phyloP scores from a whole-genome alignment of 2,888 invertebrate genomes.

The Stenodema calcarata region DNA sequence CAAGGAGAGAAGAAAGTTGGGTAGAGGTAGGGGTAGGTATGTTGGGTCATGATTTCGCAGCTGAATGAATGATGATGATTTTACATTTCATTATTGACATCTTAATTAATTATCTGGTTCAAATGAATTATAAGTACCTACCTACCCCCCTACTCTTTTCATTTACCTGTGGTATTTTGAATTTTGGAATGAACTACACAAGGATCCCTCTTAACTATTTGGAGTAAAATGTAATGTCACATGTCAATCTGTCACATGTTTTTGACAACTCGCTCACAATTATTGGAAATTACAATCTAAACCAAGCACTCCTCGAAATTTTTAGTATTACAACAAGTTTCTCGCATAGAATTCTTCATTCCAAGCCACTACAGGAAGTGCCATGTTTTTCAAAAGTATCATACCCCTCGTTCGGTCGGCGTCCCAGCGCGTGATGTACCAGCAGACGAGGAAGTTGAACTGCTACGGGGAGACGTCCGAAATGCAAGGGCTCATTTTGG shows the following conservation, averaged over 20 bases:
- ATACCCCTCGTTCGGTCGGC: not conserved
- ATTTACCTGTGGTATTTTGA: too few species aligned
- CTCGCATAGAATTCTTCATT: not conserved
- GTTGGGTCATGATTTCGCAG: too few species aligned
- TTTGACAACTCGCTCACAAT: not conserved
- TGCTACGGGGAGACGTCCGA: constrained; percentile 50
- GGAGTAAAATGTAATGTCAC: not conserved
- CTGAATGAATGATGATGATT: too few species aligned
- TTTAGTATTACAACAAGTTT: not conserved
- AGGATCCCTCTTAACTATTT: not conserved
- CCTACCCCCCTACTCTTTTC: too few species aligned
- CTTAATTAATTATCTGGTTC: too few species aligned
- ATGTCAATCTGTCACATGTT: not conserved
- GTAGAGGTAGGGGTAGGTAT: too few species aligned
- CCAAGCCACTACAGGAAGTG: not conserved
- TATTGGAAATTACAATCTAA: not conserved
- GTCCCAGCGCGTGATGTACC: not conserved
- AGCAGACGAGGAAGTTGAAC: constrained; percentile 25
- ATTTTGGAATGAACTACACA: too few species aligned
- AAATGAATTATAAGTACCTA: too few species aligned
- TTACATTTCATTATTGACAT: too few species aligned
- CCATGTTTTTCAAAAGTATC: not conserved
- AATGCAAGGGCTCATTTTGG: constrained; percentile 48
- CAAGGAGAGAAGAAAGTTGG: too few species aligned
- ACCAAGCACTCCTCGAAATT: not conserved